A percentile compares a stretch with the other conserved stretches of the same genome.
These are phyloP conservation scores for Atopsyche davidsoni DNA, from an alignment of 1,140 invertebrate genomes.

Conservation along the genomic window DNA sequence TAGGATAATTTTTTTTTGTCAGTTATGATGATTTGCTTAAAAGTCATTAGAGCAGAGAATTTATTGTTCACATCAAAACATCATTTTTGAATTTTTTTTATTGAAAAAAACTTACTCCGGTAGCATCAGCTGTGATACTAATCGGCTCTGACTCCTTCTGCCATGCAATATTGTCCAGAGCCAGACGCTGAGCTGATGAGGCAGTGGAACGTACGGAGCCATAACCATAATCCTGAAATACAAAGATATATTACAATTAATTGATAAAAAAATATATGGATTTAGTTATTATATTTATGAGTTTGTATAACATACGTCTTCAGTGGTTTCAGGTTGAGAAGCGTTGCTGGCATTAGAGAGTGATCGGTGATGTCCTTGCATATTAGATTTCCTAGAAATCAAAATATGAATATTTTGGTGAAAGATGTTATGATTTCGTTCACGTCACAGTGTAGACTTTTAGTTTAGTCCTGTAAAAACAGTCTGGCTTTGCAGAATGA, in stretches of 20 bases:
- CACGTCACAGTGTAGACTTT: no score
- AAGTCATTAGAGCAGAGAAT: no score
- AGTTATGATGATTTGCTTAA: no score
- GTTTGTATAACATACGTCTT: neutral
- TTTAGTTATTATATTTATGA: no score
- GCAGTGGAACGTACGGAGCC: conserved; percentile 65
- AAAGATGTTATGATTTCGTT: neutral
- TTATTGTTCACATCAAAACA: no score
- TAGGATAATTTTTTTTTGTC: no score
- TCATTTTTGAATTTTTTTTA: no score
- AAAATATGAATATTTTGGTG: neutral
- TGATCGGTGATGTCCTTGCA: conserved; percentile 49
- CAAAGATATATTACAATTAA: conserved; percentile 3
- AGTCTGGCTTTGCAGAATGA: no score
- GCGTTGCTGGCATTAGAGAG: conserved; percentile 49
- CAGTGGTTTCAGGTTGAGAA: conserved; percentile 40
- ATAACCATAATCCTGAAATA: conserved; percentile 63
- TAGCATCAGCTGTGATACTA: no score
- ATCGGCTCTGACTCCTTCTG: conserved; percentile 22
- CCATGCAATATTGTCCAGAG: conserved; percentile 54
- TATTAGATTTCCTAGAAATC: neutral
- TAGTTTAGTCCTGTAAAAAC: no score
- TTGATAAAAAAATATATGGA: neutral
- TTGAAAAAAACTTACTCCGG: no score
- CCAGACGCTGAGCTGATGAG: conserved; percentile 45